Percentiles rank a stretch among this genome's conserved stretches.
Conservation (phyloP, 35 echinoderm and acorn worm species). For the Hemicentrotus pulcherrimus region DNA sequence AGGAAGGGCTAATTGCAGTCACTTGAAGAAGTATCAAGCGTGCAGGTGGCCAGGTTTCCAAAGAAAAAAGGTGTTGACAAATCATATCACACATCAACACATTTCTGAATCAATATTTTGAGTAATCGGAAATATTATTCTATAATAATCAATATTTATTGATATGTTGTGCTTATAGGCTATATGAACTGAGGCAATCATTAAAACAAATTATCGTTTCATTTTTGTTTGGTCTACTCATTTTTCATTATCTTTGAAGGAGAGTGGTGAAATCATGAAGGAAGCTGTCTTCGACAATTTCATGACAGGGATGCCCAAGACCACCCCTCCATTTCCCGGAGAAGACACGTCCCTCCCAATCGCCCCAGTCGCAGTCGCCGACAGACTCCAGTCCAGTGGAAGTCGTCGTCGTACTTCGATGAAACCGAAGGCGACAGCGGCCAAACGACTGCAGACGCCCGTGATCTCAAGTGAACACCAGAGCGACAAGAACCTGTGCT, state of each 20-base stretch:
- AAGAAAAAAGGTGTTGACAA: background rate
- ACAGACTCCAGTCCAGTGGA: conserved; percentile 14
- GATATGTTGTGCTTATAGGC: background rate
- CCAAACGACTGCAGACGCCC: background rate
- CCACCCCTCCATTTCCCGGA: background rate
- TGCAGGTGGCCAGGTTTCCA: background rate
- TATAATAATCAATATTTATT: too few species aligned
- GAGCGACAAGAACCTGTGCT: background rate
- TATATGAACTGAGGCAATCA: background rate
- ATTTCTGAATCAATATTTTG: background rate
- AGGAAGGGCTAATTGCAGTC: background rate
- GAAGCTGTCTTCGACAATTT: background rate
- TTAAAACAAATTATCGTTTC: background rate
- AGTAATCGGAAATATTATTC: background rate
- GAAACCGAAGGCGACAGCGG: background rate
- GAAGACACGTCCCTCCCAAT: background rate
- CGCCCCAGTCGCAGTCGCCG: background rate
- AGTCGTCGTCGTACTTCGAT: background rate
- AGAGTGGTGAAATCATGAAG: background rate
- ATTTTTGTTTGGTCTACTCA: background rate
- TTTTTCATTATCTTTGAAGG: background rate
- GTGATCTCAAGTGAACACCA: background rate
- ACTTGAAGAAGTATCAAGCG: background rate
- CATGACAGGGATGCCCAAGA: background rate
- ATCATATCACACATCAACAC: background rate